A percentile compares a stretch with the other conserved stretches of the same genome.
These are phyloP conservation scores for Sinonovacula constricta DNA, from an alignment of 1,140 invertebrate species.

Conservation along the genomic window DNA sequence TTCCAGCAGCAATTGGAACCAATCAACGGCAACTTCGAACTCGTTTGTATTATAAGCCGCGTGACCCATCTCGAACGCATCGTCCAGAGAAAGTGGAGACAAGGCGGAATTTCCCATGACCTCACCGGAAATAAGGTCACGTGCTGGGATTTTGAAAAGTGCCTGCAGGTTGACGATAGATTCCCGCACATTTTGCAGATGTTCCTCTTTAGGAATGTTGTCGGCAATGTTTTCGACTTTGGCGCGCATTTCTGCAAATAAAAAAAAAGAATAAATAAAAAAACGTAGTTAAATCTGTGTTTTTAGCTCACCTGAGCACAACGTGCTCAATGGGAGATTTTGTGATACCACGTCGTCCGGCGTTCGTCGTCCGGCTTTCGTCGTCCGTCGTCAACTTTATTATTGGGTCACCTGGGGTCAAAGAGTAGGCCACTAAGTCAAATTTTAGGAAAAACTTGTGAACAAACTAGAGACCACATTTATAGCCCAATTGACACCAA, in stretches of 20 bases:
- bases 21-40: conserved; percentile 13
- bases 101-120: neutral
- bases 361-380: no score
- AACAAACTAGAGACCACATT: no score
- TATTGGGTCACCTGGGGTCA: no score
- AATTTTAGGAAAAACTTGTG: no score
- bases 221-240: conserved; percentile 43
- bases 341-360: no score
- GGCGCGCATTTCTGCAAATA: conserved; percentile 31
- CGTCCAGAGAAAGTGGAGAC: conserved; percentile 30
- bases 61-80: conserved; percentile 31
- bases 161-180: conserved; percentile 22
- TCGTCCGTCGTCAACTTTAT: no score
- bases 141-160: conserved; percentile 19
- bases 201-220: conserved; percentile 23
- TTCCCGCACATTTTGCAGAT: conserved; percentile 4
- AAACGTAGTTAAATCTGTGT: no score
- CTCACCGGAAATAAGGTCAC: conserved; percentile 25
- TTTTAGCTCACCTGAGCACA: no score
- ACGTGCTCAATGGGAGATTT: no score
- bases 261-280: no score
- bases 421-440: no score
- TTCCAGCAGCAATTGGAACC: conserved; percentile 6
- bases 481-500: no score
- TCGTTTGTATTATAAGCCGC: conserved; percentile 12